phyloP scores from a whole-genome alignment of 1,140 invertebrate genomes.

The Eriocheir sinensis region DNA sequence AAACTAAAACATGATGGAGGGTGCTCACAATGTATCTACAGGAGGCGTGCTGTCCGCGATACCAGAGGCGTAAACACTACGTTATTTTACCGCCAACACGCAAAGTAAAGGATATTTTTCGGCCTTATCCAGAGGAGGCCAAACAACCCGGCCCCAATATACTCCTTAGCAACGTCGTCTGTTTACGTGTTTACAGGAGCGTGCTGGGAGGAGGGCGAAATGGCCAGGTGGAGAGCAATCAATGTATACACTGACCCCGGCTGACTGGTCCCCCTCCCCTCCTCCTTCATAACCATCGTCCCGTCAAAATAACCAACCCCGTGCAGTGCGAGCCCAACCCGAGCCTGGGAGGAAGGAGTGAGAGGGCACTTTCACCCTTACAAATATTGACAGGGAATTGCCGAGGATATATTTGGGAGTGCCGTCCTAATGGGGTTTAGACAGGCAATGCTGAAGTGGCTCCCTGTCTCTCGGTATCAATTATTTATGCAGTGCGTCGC shows the following conservation, averaged over 20 bases:
- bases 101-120: not conserved
- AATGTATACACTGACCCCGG: not conserved
- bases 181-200: constrained; percentile 14
- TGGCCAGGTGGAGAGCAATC: constrained; percentile 12
- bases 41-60: too few species aligned
- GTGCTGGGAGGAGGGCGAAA: constrained; percentile 6
- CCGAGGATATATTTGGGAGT: too few species aligned
- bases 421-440: not conserved
- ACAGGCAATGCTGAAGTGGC: not conserved
- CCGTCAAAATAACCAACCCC: constrained; percentile 5
- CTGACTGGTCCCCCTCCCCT: not conserved
- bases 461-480: not conserved
- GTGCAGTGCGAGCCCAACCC: not conserved
- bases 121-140: not conserved
- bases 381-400: not conserved
- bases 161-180: not conserved
- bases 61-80: too few species aligned
- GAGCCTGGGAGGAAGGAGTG: not conserved
- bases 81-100: too few species aligned
- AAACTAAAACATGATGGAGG: too few species aligned
- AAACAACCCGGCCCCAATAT: not conserved
- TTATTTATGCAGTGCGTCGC: not conserved
- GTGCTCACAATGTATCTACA: too few species aligned
- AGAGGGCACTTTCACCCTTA: not conserved
- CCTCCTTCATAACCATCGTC: constrained; percentile 12